A percentile compares a stretch with the other conserved stretches of the same genome.
phyloP scores from a whole-genome alignment of 1,140 invertebrate genomes.

The Antheraea pernyi region DNA sequence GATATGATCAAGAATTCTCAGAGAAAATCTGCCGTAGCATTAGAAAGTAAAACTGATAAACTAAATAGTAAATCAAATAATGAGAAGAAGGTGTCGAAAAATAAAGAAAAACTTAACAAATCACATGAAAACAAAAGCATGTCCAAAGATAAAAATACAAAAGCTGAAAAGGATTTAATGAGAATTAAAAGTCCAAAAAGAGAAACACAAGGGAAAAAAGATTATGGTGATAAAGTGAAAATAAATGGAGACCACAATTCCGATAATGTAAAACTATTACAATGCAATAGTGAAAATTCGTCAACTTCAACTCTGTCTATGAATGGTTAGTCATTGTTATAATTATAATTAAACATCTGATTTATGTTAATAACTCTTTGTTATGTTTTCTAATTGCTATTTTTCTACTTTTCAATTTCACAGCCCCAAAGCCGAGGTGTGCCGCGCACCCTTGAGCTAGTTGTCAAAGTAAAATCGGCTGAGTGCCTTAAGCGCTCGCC shows the following conservation, averaged over 20 bases:
- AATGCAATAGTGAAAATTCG: not conserved
- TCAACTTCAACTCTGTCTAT: not conserved
- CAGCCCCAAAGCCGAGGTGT: no score
- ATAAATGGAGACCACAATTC: not conserved
- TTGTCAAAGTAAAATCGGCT: no score
- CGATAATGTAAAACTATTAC: not conserved
- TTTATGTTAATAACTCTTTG: not conserved
- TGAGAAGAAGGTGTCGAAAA: slow-evolving; percentile 13
- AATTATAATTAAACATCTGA: not conserved
- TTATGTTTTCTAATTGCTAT: no score
- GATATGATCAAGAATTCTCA: slow-evolving; percentile 83
- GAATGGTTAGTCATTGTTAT: not conserved
- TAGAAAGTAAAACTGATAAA: slow-evolving; percentile 17
- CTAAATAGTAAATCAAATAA: slow-evolving; percentile 13
- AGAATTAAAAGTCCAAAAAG: slow-evolving; percentile 25
- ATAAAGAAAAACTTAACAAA: slow-evolving; percentile 13
- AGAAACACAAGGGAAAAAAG: slow-evolving; percentile 8
- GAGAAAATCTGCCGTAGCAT: slow-evolving; percentile 8
- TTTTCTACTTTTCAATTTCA: no score
- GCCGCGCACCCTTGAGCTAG: no score
- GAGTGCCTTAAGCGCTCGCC: no score
- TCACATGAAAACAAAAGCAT: not conserved
- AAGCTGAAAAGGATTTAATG: slow-evolving; percentile 15
- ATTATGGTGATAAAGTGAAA: not conserved
- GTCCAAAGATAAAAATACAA: slow-evolving; percentile 23